Evolutionary conservation across 2,797 vertebrate genomes (phyloP).

Genomic region (Peromyscus melanophrys): DNA sequence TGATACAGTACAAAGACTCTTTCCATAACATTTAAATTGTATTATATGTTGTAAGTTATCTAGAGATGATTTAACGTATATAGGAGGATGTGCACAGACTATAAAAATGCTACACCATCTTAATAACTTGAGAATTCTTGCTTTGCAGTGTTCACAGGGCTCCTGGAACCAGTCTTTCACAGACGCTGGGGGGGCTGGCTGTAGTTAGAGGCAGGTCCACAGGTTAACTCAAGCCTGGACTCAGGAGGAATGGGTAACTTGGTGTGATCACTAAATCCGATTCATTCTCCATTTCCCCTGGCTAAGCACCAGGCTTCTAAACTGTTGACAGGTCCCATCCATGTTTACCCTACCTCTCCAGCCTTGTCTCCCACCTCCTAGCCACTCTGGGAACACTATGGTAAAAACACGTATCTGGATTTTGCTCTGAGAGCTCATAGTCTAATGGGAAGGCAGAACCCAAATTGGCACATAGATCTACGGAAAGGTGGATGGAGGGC

Average conservation of each 20-base stretch:
- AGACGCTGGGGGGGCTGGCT: background rate
- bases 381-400: background rate
- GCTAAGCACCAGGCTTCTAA: background rate
- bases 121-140: background rate
- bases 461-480: background rate
- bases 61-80: background rate
- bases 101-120: background rate
- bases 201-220: background rate
- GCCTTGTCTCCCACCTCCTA: background rate
- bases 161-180: background rate
- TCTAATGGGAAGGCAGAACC: background rate
- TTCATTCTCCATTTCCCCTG: background rate
- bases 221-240: conserved; percentile 10
- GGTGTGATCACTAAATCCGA: background rate
- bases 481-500: background rate
- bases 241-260: background rate
- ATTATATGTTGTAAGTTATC: background rate
- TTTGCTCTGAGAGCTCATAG: background rate
- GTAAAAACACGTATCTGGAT: background rate
- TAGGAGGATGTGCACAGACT: background rate
- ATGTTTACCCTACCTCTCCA: background rate
- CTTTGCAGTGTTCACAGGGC: background rate
- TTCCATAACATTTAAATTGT: background rate
- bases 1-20: background rate
- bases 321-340: background rate